Conservation (phyloP, 2,888 invertebrate species). For the Drosophila pseudotakahashii region DNA sequence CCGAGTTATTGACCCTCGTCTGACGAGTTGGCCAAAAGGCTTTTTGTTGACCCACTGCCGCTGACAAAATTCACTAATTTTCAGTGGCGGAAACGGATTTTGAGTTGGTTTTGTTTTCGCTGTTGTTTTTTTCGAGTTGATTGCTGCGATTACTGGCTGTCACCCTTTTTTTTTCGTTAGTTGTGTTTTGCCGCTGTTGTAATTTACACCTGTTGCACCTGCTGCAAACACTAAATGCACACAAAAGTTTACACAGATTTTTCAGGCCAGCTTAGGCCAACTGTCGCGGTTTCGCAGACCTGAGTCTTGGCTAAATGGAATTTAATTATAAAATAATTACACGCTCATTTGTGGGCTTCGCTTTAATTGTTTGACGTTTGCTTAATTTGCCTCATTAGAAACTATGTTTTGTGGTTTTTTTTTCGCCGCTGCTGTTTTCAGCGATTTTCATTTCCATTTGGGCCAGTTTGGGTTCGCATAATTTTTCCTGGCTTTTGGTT, state of each 20-base stretch:
- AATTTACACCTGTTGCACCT: constrained; percentile 78
- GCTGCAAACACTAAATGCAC: constrained; percentile 54
- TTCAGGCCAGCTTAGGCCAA: constrained; percentile 37
- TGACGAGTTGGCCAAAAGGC: constrained; percentile 21
- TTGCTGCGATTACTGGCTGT: constrained; percentile 63
- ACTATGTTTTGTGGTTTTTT: constrained; percentile 50
- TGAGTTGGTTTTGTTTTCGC: constrained; percentile 26
- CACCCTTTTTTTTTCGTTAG: constrained; percentile 6
- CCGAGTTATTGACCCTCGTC: constrained; percentile 9
- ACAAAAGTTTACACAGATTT: constrained; percentile 55
- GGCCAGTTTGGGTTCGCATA: constrained; percentile 54
- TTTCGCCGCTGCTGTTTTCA: constrained; percentile 7
- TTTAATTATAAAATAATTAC: constrained; percentile 80
- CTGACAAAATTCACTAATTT: constrained; percentile 54
- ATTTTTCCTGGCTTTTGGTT: constrained; percentile 4
- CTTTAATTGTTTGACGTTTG: constrained; percentile 76
- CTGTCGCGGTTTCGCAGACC: constrained; percentile 17
- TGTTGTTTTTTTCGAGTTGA: constrained; percentile 58
- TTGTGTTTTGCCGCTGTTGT: constrained; percentile 33
- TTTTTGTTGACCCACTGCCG: constrained; percentile 40
- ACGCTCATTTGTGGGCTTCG: constrained; percentile 74
- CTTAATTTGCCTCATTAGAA: constrained; percentile 77
- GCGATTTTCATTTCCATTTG: constrained; percentile 13
- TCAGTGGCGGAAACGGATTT: constrained; percentile 49
- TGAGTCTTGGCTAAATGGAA: constrained; percentile 72